Base-by-base conservation (phyloP, 2,113 vertebrate species). In the Tetrao urogallus region DNA sequence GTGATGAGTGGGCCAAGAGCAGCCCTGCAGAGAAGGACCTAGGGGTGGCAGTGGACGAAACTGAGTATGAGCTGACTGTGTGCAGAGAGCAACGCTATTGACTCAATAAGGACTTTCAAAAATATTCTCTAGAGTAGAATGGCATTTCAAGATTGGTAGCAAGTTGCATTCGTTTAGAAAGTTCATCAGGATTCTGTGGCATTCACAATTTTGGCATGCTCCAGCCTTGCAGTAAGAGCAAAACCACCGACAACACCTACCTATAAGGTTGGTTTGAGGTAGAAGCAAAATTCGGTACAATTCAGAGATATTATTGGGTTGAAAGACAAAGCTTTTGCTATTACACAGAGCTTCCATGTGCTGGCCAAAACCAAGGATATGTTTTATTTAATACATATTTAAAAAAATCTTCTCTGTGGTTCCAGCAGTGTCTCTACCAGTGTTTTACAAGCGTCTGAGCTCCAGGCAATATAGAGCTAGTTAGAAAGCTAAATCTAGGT, bases 381-480 rank as follows among this genome's bases (percentile, higher is more conserved):
- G 52, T 54, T 54, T 28, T 54, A 54, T 27, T 54, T 28, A 54
- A 54, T 54, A 28, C 27, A 54, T 54, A 16, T 30, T 13, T 16
- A 16, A 27, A 54, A 52, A 54, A 60, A 11, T 65, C 22, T 22
- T 82, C 82, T 91, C 32, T 66, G n/a, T 57, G 57, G 86, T 93
- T 95, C 67, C 87, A 94, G 80, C 84, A 91, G 81, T 73, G 52
- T 69, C 65, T 94, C 67, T 91, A 81, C 88, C 36, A 92, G 38
- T 45, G 91, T 60, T 82, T 84, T 75, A 95, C 75, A 22, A 89
- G 89, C 77, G 43, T 79, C 82, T 61, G 47, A 63, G 72, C 95
- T 98, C 79, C 65, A 95, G 94, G 96, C 82, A 81, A 78, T 12
- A 76, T 21, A 91, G 90, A 88, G 40, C 84, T 54, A 94, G 80